Base-by-base conservation (phyloP, 2,888 invertebrate species). In the Conomelus anceps region DNA sequence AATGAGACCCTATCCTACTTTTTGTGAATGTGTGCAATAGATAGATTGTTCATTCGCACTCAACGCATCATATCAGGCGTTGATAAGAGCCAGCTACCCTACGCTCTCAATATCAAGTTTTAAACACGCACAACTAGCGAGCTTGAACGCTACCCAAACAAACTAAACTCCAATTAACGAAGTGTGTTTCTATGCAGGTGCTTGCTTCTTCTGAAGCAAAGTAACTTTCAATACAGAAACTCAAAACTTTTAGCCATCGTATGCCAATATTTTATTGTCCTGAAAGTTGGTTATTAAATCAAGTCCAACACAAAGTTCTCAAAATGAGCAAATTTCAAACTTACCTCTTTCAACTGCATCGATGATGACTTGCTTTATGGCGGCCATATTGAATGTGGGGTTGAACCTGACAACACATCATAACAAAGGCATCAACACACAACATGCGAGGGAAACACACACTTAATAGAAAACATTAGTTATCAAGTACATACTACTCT, bases 291-390 rank as follows among this genome's bases (percentile, higher is more conserved):
- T 63, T n/a, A 63, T 63, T 63, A 63, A 63, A 63, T 63, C n/a
- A 63, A 63, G 63, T 63, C n/a, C 3, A n/a, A 63, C 17, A 17
- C 13, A 34, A 34, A 63, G 63, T 63, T 63, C n/a, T n/a, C 20
- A 63, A 63, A n/a, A 34, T 34, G 34, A 7, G 34, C 34, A 34
- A 26, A 93, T 95, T 94, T 94, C 34, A 34, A 26, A 93, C 95
- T 94, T 94, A 98, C 98, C 98, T 96, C 98, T 95, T 94, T 98
- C 98, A 91, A 98, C 98, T 91, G 98, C 98, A 94, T 98, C 98
- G 95, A 97, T 98, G 94, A 98, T 96, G 93, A 97, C 98, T 95
- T 98, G 98, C 93, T 97, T 97, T 94, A 98, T 98, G 92, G 98
- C 97, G 94, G 97, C 97, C 96, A 98, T 97, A 93, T 98, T 97